These are phyloP conservation scores for Drosophila kanekoi DNA, from an alignment of 2,888 invertebrate species.

Conservation along the genomic window DNA sequence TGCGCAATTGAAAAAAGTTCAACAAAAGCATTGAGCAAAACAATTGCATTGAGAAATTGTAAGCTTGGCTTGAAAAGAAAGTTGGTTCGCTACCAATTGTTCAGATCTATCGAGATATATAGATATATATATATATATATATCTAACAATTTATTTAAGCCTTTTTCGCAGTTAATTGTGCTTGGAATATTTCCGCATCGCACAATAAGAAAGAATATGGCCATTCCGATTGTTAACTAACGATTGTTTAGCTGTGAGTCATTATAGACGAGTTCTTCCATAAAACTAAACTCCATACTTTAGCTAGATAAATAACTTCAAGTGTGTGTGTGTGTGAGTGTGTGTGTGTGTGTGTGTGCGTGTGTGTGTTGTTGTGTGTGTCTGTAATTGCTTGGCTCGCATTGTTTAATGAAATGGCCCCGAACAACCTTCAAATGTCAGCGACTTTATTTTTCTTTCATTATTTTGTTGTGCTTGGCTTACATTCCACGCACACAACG, in stretches of 20 bases:
- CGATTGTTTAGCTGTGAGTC: conserved; percentile 7
- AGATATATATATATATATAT: conserved; percentile 6
- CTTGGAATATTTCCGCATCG: conserved; percentile 31
- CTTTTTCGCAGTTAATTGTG: conserved; percentile 12
- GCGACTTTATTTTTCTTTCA: conserved; percentile 59
- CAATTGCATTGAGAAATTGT: conserved; percentile 6
- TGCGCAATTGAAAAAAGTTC: not conserved
- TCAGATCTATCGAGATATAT: conserved; percentile 1
- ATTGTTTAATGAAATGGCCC: conserved; percentile 60
- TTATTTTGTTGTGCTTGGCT: conserved; percentile 45
- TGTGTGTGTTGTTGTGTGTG: conserved; percentile 10
- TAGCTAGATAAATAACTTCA: conserved; percentile 24
- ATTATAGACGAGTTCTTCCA: conserved; percentile 37
- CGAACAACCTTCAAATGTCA: conserved; percentile 74
- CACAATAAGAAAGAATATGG: conserved; percentile 11
- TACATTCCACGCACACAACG: conserved; percentile 36
- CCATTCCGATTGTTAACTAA: conserved; percentile 20
- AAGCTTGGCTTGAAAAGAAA: conserved; percentile 6
- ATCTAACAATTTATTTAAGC: not conserved
- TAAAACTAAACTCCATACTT: conserved; percentile 18
- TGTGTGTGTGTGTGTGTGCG: conserved; percentile 8
- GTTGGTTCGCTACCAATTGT: conserved; percentile 2
- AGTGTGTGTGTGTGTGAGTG: conserved; percentile 5
- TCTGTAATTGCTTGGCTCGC: conserved; percentile 37
- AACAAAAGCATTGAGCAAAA: conserved; percentile 9